A percentile compares a stretch with the other conserved stretches of the same genome.
phyloP scores from a whole-genome alignment of 2,113 vertebrate species.

The Gymnocephalus cernua region DNA sequence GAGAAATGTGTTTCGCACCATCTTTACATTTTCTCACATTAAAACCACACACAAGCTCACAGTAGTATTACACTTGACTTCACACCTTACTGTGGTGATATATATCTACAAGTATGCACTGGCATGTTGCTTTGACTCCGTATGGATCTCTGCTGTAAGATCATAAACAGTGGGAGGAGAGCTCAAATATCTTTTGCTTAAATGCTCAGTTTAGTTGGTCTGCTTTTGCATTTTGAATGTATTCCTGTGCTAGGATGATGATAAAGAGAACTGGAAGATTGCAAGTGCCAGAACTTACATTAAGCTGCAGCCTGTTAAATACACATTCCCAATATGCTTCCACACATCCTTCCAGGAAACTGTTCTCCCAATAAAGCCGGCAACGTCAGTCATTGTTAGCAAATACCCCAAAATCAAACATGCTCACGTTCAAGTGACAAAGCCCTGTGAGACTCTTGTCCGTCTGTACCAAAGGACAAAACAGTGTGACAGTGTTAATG shows the following conservation, averaged over 20 bases:
- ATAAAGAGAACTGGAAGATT: not conserved
- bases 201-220: not conserved
- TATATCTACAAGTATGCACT: not conserved
- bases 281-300: not conserved
- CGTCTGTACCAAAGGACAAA: not conserved
- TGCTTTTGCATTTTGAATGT: not conserved
- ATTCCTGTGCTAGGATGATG: not conserved
- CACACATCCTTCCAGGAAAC: not conserved
- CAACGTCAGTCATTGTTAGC: not conserved
- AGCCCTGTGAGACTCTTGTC: not conserved
- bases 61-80: not conserved
- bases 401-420: not conserved
- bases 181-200: not conserved
- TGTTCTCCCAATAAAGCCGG: not conserved
- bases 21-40: constrained; percentile 7
- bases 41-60: not conserved
- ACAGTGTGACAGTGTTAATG: not conserved
- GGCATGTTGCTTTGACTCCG: not conserved
- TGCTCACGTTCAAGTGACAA: not conserved
- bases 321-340: not conserved
- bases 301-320: not conserved
- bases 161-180: not conserved
- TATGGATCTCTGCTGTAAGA: not conserved
- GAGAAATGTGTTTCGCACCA: not conserved
- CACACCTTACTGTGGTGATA: not conserved